Conservation (phyloP, 2,797 vertebrate species). For the Gymnoscopelus braueri region DNA sequence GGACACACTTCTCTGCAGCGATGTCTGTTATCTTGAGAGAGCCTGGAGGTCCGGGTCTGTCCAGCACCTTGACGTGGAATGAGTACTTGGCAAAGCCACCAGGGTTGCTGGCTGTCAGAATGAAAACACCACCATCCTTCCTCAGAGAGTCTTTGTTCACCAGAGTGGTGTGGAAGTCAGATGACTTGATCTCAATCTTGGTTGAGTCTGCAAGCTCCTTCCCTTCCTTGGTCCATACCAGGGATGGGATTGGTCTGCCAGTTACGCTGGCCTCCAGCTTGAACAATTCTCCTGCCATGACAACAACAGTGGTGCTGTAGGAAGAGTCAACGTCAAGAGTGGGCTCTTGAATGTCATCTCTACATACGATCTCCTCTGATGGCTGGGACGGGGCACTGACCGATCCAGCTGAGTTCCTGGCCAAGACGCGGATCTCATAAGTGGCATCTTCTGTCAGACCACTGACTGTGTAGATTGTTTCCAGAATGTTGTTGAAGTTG, state of each 20-base stretch:
- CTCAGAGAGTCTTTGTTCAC: slow-evolving; percentile 93
- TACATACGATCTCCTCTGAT: slow-evolving; percentile 93
- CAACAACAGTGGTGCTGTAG: slow-evolving; percentile 88
- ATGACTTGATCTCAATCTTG: slow-evolving; percentile 93
- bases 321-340: slow-evolving; percentile 91
- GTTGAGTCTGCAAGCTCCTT: slow-evolving; percentile 93
- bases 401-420: slow-evolving; percentile 94
- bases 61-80: slow-evolving; percentile 95
- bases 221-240: slow-evolving; percentile 96
- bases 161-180: slow-evolving; percentile 92
- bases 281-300: slow-evolving; percentile 97
- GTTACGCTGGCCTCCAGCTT: slow-evolving; percentile 91
- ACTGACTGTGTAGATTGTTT: slow-evolving; percentile 95
- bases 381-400: slow-evolving; percentile 92
- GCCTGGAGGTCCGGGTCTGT: slow-evolving; percentile 96
- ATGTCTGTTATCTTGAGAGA: slow-evolving; percentile 90
- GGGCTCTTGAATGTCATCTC: slow-evolving; percentile 96
- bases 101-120: slow-evolving; percentile 93
- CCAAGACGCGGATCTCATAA: slow-evolving; percentile 97
- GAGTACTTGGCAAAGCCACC: slow-evolving; percentile 97
- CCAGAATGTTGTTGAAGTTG: slow-evolving; percentile 96
- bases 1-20: slow-evolving; percentile 93
- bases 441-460: slow-evolving; percentile 93
- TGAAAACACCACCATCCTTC: slow-evolving; percentile 91
- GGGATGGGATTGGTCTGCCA: slow-evolving; percentile 91